phyloP scores from a whole-genome alignment of 1,140 invertebrate genomes.

The Apis dorsata region DNA sequence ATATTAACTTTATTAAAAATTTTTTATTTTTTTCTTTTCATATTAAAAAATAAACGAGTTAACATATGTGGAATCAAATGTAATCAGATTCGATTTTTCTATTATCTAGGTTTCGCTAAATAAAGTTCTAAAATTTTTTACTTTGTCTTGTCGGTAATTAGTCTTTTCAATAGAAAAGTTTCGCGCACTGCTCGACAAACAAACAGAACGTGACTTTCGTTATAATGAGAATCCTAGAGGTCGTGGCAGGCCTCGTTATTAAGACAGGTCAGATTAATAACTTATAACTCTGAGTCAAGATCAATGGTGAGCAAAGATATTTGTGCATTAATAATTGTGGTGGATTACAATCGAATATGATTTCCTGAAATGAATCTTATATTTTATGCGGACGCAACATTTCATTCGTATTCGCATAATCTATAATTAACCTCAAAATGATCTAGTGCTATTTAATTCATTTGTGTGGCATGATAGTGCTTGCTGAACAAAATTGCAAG shows the following conservation, averaged over 20 bases:
- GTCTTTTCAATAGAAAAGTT: background rate
- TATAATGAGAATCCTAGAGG: background rate
- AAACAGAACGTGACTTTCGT: constrained; percentile 5
- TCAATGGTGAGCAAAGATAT: constrained; percentile 5
- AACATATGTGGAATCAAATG: background rate
- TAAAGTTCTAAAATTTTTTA: background rate
- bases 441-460: background rate
- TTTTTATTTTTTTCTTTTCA: too few relatives aligned
- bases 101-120: constrained; percentile 1
- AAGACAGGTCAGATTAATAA: background rate
- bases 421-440: background rate
- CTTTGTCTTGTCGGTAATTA: constrained; percentile 11
- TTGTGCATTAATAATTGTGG: constrained; percentile 21
- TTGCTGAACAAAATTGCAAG: background rate
- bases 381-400: background rate
- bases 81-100: background rate
- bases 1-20: too few relatives aligned
- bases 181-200: constrained; percentile 8
- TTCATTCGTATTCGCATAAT: background rate
- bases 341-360: constrained; percentile 8
- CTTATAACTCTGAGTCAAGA: constrained; percentile 1
- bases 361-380: background rate
- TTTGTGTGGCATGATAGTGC: background rate
- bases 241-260: background rate
- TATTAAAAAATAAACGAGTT: too few relatives aligned